Conservation (phyloP, 2,797 vertebrate genomes). For the Aulostomus chinensis region DNA sequence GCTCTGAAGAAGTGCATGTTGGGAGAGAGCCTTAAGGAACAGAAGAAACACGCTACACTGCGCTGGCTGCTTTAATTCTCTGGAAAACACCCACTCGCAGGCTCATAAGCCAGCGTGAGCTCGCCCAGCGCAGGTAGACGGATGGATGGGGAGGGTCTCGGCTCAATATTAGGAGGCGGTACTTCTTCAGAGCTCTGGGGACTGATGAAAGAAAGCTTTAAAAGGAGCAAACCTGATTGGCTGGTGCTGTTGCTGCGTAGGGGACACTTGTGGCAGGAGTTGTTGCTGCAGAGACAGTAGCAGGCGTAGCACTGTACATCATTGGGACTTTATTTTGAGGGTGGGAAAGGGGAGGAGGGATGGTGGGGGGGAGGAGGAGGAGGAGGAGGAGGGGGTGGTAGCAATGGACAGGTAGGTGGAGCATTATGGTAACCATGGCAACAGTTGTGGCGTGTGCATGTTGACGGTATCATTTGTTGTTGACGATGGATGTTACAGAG, state of each 20-base stretch:
- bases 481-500: conserved; percentile 85
- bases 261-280: conserved; percentile 99
- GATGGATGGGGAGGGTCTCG: conserved; percentile 52
- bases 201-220: conserved; percentile 99
- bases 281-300: conserved; percentile 99
- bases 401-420: conserved; percentile 98
- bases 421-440: conserved; percentile 90
- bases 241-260: conserved; percentile 99
- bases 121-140: conserved; percentile 12
- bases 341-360: conserved; percentile 79
- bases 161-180: conserved; percentile 79
- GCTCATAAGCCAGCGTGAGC: conserved; percentile 28
- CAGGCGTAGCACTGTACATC: conserved; percentile 99
- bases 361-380: conserved; percentile 77
- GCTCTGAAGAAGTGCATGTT: conserved; percentile 96
- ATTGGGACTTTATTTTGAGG: conserved; percentile 98
- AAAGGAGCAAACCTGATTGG: conserved; percentile 99
- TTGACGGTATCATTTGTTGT: conserved; percentile 30
- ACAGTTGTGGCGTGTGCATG: conserved; percentile 65
- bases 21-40: background rate
- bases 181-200: conserved; percentile 97
- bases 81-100: conserved; percentile 27
- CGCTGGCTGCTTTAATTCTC: conserved; percentile 1
- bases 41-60: background rate
- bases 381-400: conserved; percentile 89